A percentile compares a stretch with the other conserved stretches of the same genome.
Conservation (phyloP, 2,888 invertebrate species). For the Leucoptera coffeella region DNA sequence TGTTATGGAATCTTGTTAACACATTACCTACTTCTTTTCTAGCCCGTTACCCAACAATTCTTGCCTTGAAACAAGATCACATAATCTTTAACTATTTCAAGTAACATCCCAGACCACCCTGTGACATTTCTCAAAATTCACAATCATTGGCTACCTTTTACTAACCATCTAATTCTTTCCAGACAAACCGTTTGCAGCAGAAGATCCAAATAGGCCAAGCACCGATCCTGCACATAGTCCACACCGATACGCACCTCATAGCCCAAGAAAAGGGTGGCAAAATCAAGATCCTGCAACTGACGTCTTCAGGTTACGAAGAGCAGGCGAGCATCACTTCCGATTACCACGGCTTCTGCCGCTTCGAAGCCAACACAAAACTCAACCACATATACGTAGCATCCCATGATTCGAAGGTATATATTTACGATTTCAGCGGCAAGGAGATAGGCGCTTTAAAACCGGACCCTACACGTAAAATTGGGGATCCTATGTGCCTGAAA, state of each 20-base stretch:
- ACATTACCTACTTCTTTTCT: no score
- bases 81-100: neutral
- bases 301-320: conserved; percentile 55
- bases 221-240: conserved; percentile 58
- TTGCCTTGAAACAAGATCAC: conserved; percentile 15
- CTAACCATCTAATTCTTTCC: no score
- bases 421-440: conserved; percentile 44
- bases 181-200: conserved; percentile 66
- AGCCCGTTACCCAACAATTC: no score
- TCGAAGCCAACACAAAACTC: conserved; percentile 53
- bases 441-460: conserved; percentile 29
- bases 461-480: conserved; percentile 35
- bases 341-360: conserved; percentile 67
- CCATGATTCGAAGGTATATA: conserved; percentile 45
- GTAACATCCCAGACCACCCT: neutral
- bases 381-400: conserved; percentile 62
- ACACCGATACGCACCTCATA: conserved; percentile 56
- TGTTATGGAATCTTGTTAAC: no score
- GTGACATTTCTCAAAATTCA: no score
- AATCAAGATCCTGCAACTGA: conserved; percentile 60
- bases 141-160: no score
- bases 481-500: conserved; percentile 60
- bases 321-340: conserved; percentile 52
- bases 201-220: conserved; percentile 61
- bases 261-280: conserved; percentile 71